Evolutionary conservation across 2,797 vertebrate genomes (phyloP), one percentile per base, ranked within the genome.

Genomic region (Labeo calbasu): DNA sequence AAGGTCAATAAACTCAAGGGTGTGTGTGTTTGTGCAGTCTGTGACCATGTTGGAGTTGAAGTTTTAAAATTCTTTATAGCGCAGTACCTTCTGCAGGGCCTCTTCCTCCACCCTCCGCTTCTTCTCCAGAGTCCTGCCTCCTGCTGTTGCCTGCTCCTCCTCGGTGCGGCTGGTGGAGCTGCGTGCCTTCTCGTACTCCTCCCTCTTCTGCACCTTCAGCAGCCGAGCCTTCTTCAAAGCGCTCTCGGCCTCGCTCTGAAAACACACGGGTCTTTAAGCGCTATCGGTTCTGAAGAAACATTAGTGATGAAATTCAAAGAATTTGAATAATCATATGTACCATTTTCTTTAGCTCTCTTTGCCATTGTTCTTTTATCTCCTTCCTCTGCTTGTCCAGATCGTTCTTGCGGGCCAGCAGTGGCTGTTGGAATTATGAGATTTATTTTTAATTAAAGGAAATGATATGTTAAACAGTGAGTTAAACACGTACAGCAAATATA

Each of bases 331-430:
- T 61, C 13, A 17, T 23, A 11, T 50, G 66, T 90, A 96, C 96
- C 96, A 96, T 93, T 94, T 96, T 97, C 89, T 95, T 97, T 91
- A 95, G 94, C 83, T 96, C 95, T 88, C 95, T 93, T 87, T 96
- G 96, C 96, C 96, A 97, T 88, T 95, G 94, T 10, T 97, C 96
- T 90, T 97, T 97, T 82, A 96, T 93, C 79, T 96, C 96, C 91
- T 96, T 97, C 87, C 96, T 95, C 89, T 95, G 95, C 88, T 93
- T 96, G 90, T 97, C 96, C 91, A 97, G 91, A 71, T 97, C 96
- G 70, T 91, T 96, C 93, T 95, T 96, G 84, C 96, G 95, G 28
- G 93, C 92, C 51, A 96, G 91, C 84, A 97, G 93, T 79, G 96
- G 96, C 96, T 97, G 87, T 36, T 48, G 65, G 28, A 84, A 17